Evolutionary conservation across 2,797 vertebrate species (phyloP), one percentile per base, ranked within the genome.

Genomic region (Poeciliopsis infans): DNA sequence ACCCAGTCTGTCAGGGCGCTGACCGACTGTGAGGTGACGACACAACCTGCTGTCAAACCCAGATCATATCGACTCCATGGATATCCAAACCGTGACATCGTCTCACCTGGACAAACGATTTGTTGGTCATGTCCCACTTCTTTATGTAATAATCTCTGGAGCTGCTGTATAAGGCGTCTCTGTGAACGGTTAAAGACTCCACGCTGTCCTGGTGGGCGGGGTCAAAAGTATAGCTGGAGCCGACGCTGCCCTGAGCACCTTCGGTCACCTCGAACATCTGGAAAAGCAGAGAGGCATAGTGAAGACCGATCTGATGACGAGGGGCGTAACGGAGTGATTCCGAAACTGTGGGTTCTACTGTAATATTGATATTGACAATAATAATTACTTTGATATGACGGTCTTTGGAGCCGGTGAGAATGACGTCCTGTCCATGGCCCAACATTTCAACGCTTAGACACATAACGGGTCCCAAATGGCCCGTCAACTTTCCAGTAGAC

Each of bases 251-350:
- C 90, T 99, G 96, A 83, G 96, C 96, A 0, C 98, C 98, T 94
- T 99, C 98, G 3, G 96, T 94, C 83, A 99, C 97, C 90, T 99
- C 98, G 69, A 98, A 99, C 97, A 99, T 97, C 98, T 99, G 79
- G 0, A 64, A n/a, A 78, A 43, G 43, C 11, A 66, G 36, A 76
- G 5, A 75, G 39, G 53, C 1, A 12, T 7, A 43, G 7, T 31
- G 31, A 77, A 0, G 0, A 68, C 43, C 15, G 18, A 71, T 20
- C 3, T 57, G 4, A 28, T 43, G 12, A 7, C 7, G 0, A 5
- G 53, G 33, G 11, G 71, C 36, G 10, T 31, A 39, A 71, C 66
- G 0, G 6, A 41, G 20, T 4, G 36, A 16, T 45, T 39, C 25
- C 5, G 28, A 55, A 55, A 11, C 10, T 12, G n/a, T 28, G 53